Evolutionary conservation across 2,113 vertebrate species (phyloP).

Genomic region (Bungarus multicinctus): DNA sequence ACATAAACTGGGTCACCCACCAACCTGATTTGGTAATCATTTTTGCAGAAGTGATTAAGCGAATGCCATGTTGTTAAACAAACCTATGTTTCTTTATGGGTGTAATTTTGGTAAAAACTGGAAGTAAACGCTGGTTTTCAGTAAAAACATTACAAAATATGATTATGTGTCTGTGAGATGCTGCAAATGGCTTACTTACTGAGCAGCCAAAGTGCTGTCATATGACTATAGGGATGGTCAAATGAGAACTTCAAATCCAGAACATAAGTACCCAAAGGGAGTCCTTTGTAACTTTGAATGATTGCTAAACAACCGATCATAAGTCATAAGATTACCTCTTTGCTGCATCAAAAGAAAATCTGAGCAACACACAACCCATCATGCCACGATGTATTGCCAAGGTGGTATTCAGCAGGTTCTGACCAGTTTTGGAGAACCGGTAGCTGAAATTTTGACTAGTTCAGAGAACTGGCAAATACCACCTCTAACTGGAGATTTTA

Average conservation of each 20-base stretch:
- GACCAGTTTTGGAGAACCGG: too few species aligned
- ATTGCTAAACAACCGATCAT: neutral
- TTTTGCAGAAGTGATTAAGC: neutral
- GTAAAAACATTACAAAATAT: neutral
- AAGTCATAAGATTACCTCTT: neutral
- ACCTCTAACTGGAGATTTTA: too few species aligned
- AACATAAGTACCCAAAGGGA: neutral
- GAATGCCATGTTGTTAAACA: neutral
- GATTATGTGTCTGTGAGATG: neutral
- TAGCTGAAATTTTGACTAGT: too few species aligned
- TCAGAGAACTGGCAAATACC: too few species aligned
- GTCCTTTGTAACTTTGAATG: neutral
- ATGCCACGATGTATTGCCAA: neutral
- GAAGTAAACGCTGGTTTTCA: neutral
- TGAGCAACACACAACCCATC: neutral
- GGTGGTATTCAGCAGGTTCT: too few species aligned
- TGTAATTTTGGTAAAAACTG: neutral
- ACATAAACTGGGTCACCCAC: neutral
- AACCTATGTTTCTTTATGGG: neutral
- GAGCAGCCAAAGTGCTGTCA: neutral
- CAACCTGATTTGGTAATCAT: neutral
- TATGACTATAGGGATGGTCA: neutral
- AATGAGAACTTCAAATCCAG: neutral
- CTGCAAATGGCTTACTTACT: neutral
- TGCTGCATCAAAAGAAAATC: neutral